Evolutionary conservation across 2,113 vertebrate species (phyloP).

Genomic region (Ibidorhyncha struthersii): DNA sequence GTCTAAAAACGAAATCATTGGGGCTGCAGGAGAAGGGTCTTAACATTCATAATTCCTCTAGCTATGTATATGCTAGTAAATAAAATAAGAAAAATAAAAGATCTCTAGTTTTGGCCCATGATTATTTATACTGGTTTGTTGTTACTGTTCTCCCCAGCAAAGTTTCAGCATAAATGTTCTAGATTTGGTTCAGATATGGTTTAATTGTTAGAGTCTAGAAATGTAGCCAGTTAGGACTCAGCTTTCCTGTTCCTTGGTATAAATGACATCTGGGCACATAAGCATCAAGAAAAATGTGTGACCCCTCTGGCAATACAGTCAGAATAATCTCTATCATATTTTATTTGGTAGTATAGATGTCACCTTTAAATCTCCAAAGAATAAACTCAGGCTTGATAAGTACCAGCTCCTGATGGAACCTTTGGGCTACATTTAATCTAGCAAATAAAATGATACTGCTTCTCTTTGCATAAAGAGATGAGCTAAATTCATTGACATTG

Average conservation of each 20-base stretch:
- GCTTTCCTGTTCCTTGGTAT: not conserved
- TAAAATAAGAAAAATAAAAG: not conserved
- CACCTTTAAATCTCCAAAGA: not conserved
- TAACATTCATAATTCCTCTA: not conserved
- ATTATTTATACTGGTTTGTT: not conserved
- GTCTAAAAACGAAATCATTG: not conserved
- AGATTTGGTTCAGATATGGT: not conserved
- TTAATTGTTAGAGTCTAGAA: not conserved
- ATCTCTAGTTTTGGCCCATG: not conserved
- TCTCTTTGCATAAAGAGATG: not conserved
- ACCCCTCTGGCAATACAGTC: not conserved
- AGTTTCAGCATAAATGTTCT: not conserved
- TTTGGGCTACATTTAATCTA: not conserved
- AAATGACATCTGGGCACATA: not conserved
- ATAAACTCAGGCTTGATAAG: not conserved
- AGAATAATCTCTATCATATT: not conserved
- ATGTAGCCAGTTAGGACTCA: not conserved
- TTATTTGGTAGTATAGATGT: not conserved
- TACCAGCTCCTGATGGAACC: not conserved
- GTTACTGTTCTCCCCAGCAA: not conserved
- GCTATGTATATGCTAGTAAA: not conserved
- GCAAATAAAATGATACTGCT: not conserved
- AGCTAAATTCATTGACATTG: not conserved
- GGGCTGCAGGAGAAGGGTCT: accelerated
- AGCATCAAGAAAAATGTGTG: not conserved